Evolutionary conservation across 2,888 invertebrate species (phyloP), one percentile per base, ranked within the genome.

Genomic region (Drosophila antonietae): DNA sequence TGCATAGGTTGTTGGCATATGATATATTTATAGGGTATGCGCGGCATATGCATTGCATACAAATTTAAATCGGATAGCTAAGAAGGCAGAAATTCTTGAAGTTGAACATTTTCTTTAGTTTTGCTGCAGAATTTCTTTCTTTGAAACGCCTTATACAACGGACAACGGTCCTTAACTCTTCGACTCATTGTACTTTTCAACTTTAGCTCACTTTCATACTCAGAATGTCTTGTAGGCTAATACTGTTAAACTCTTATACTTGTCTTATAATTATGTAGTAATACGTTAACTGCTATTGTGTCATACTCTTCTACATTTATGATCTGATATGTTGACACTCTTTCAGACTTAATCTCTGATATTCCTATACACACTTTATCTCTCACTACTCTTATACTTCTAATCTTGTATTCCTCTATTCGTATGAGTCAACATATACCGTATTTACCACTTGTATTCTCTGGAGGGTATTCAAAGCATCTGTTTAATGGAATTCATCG

Each of bases 401-500:
- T 23, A 23, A 23, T 15, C 23, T 15, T 23, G 7, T 23, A 46
- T 15, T 12, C 8, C 20, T 20, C 2, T 4, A 18, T 10, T 28
- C 15, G 7, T 14, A 23, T 46, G 23, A 43, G 2, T 20, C 6
- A 2, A 7, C 18, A 20, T 20, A 20, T 20, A 12, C 6, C 20
- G 5, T 1, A 44, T 20, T 44, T 6, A 2, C 6, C 12, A 20
- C 7, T 6, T 14, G 0, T 6, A 14, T 20, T 6, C 2, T 1
- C 7, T 46, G 23, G 7, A 12, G 46, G 46, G 23, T 35, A 35
- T 14, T 52, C 1, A 0, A 43, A 65, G 20, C 51, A 37, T 51
- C 66, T 44, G 65, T 52, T 51, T 10, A 33, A 18, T 33, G n/a
- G 41, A 43, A 33, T 23, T 23, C n/a, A 23, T 18, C 23, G 37